Evolutionary conservation across 2,797 vertebrate species (phyloP).

Genomic region (Astyanax mexicanus): DNA sequence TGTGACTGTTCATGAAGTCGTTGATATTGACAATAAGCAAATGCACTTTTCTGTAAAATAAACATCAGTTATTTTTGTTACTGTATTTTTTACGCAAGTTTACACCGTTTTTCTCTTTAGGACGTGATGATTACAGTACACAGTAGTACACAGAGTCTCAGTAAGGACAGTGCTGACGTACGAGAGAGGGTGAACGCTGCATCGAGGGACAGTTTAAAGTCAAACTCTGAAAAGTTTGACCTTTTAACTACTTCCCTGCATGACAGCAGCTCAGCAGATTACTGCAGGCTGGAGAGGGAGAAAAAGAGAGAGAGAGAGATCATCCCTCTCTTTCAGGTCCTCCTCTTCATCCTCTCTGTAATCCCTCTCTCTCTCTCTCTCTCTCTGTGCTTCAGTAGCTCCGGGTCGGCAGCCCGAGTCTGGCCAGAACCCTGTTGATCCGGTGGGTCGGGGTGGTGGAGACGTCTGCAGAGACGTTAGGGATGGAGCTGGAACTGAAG

Average conservation of each 20-base stretch:
- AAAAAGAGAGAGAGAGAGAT: constrained; percentile 27
- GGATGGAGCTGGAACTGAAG: background rate
- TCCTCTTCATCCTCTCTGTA: constrained; percentile 48
- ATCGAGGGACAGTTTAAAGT: background rate
- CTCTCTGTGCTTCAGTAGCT: constrained; percentile 44
- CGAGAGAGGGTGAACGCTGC: background rate
- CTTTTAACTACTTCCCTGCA: constrained; percentile 40
- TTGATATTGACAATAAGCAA: no score
- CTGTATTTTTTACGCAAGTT: no score
- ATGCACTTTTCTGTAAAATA: no score
- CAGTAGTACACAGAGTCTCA: no score
- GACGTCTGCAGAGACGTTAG: background rate
- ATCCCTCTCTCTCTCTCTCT: constrained; percentile 48
- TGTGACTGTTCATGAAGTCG: no score
- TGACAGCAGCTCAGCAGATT: constrained; percentile 39
- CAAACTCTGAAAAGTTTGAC: constrained; percentile 39
- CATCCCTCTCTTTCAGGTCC: constrained; percentile 51
- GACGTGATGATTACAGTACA: no score
- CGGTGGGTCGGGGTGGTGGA: constrained; percentile 48
- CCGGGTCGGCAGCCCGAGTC: constrained; percentile 19
- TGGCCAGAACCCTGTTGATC: constrained; percentile 41
- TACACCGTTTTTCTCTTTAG: background rate
- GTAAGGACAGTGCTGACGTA: background rate
- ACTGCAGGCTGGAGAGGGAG: constrained; percentile 13
- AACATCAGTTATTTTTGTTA: no score